These are phyloP conservation scores for Onychomys torridus DNA, from an alignment of 2,797 vertebrate genomes.

Conservation along the genomic window DNA sequence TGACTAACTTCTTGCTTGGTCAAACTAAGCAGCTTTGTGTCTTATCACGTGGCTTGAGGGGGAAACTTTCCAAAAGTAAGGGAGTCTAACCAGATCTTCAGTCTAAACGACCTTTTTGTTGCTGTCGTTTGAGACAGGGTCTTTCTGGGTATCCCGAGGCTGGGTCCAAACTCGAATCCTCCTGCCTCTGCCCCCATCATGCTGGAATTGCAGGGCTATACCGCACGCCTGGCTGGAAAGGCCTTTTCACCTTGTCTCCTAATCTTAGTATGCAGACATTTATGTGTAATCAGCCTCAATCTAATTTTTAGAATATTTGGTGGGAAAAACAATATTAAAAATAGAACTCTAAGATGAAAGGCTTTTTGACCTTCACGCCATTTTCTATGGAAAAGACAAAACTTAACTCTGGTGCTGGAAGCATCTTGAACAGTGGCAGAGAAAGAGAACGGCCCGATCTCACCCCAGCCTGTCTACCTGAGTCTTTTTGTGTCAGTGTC, in stretches of 20 bases:
- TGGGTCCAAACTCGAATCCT: not conserved
- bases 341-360: conserved; percentile 50
- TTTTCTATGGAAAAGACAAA: conserved; percentile 32
- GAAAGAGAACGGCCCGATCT: not conserved
- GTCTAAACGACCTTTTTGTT: not conserved
- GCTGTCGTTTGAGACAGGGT: not conserved
- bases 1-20: not conserved
- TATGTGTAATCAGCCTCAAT: not conserved
- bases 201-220: not conserved
- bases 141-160: not conserved
- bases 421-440: not conserved
- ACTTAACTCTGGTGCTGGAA: not conserved
- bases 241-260: conserved; percentile 14
- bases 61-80: conserved; percentile 42
- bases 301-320: conserved; percentile 48
- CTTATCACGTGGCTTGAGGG: not conserved
- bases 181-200: not conserved
- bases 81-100: conserved; percentile 43
- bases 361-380: not conserved
- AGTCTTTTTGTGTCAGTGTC: not conserved
- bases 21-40: not conserved
- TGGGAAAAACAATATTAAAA: conserved; percentile 52
- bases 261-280: not conserved
- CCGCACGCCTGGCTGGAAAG: not conserved
- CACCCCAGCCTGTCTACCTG: not conserved